Evolutionary conservation across 23 tunicate genomes (phyloP).

Genomic region (Pegea sp.): DNA sequence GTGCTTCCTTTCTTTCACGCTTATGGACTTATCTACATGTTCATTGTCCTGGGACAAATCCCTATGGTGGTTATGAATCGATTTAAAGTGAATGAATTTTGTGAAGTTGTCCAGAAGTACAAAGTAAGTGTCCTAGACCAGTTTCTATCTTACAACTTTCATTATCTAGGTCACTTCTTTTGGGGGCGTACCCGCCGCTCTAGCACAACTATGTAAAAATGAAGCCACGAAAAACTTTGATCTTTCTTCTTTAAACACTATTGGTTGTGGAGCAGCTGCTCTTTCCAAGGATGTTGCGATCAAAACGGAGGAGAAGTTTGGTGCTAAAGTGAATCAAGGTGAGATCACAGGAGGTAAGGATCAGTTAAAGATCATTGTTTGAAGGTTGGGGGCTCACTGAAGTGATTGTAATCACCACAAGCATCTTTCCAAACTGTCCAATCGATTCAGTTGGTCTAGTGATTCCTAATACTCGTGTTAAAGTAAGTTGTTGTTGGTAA

Average conservation of each 20-base stretch:
- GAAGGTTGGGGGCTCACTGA: slow-evolving; percentile 34
- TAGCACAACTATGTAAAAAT: slow-evolving; percentile 4
- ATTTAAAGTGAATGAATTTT: slow-evolving; percentile 11
- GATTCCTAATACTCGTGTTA: slow-evolving; percentile 9
- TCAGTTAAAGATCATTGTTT: not conserved
- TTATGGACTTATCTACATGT: slow-evolving; percentile 4
- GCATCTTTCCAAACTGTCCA: slow-evolving; percentile 1
- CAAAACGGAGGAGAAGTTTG: slow-evolving; percentile 2
- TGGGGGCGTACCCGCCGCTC: slow-evolving; percentile 20
- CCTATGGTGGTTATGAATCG: slow-evolving; percentile 15
- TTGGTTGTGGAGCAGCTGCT: slow-evolving; percentile 33
- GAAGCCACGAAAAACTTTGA: slow-evolving; percentile 16
- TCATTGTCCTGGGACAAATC: slow-evolving; percentile 4
- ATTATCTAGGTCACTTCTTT: slow-evolving; percentile 9
- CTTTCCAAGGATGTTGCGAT: not conserved
- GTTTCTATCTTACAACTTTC: slow-evolving; percentile 1
- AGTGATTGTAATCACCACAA: slow-evolving; percentile 2
- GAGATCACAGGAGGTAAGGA: not conserved
- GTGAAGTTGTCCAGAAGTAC: slow-evolving; percentile 23
- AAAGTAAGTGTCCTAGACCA: slow-evolving; percentile 4
- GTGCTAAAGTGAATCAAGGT: slow-evolving; percentile 11
- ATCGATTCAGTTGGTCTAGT: slow-evolving; percentile 8
- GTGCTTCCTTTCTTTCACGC: slow-evolving; percentile 48
- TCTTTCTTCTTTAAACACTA: slow-evolving; percentile 11
- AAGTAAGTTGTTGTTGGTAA: slow-evolving; percentile 4